These are phyloP conservation scores for Epinephelus cyanopodus DNA, from an alignment of 2,113 vertebrate species.

Conservation along the genomic window DNA sequence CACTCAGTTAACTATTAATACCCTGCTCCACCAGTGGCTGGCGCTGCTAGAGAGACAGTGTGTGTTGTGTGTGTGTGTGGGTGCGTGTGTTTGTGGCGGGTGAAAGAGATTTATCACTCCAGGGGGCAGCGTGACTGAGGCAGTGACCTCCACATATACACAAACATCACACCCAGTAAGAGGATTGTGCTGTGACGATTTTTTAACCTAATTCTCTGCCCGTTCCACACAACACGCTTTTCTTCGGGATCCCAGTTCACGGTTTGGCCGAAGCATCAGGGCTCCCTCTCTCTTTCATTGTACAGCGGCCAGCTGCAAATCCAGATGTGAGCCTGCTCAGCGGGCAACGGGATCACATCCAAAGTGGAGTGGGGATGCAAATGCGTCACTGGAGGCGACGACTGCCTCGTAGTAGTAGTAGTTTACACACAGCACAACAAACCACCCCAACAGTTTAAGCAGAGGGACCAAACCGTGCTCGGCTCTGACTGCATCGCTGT, in stretches of 20 bases:
- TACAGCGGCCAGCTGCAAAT: neutral
- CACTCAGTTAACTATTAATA: neutral
- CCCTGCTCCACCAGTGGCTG: neutral
- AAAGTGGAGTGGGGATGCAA: neutral
- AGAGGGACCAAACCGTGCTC: neutral
- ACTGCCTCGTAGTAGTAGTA: neutral
- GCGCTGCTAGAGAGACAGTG: neutral
- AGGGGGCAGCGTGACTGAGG: constrained; percentile 20
- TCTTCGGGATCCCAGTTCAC: neutral
- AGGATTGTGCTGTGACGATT: constrained; percentile 38
- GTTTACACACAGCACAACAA: neutral
- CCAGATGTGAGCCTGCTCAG: constrained; percentile 24
- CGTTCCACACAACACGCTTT: constrained; percentile 1
- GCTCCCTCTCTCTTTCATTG: neutral
- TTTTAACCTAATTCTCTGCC: constrained; percentile 43
- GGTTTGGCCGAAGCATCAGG: neutral
- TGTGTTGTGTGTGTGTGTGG: neutral
- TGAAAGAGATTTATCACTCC: constrained; percentile 36
- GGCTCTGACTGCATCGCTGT: neutral
- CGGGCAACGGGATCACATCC: neutral
- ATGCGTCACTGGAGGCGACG: neutral
- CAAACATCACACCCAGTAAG: constrained; percentile 23
- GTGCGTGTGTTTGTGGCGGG: neutral
- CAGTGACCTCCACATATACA: constrained; percentile 11
- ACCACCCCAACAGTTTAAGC: neutral